These are phyloP conservation scores for Spisula subtruncata DNA, from an alignment of 2,888 invertebrate species.

Conservation along the genomic window DNA sequence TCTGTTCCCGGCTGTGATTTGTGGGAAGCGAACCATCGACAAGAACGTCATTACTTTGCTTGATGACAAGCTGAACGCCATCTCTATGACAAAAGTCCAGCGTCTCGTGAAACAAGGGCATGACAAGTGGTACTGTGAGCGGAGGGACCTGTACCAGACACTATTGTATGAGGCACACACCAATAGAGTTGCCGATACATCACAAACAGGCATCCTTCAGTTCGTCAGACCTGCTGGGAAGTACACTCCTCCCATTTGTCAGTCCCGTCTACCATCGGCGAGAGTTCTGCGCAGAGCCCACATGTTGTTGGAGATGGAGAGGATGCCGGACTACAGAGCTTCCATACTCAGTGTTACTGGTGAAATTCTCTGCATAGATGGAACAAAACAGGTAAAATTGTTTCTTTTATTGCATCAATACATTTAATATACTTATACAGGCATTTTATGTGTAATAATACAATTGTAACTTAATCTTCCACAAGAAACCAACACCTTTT, in stretches of 20 bases:
- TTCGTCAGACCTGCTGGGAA: not conserved
- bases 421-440: too few relatives aligned
- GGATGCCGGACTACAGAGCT: not conserved
- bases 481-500: too few relatives aligned
- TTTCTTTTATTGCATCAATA: too few relatives aligned
- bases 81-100: not conserved
- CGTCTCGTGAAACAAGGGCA: not conserved
- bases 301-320: not conserved
- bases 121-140: not conserved
- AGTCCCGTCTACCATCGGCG: not conserved
- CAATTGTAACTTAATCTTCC: too few relatives aligned
- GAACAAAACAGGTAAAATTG: not conserved
- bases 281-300: not conserved
- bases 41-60: not conserved
- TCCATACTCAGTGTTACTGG: not conserved
- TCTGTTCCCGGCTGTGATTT: not conserved
- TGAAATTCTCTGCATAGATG: not conserved
- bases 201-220: not conserved
- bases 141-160: not conserved
- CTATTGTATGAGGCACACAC: not conserved
- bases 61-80: not conserved
- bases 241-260: not conserved
- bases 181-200: not conserved
- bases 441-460: too few relatives aligned
- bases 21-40: not conserved